Evolutionary conservation across 1,140 invertebrate genomes (phyloP).

Genomic region (Megalonaias nervosa): DNA sequence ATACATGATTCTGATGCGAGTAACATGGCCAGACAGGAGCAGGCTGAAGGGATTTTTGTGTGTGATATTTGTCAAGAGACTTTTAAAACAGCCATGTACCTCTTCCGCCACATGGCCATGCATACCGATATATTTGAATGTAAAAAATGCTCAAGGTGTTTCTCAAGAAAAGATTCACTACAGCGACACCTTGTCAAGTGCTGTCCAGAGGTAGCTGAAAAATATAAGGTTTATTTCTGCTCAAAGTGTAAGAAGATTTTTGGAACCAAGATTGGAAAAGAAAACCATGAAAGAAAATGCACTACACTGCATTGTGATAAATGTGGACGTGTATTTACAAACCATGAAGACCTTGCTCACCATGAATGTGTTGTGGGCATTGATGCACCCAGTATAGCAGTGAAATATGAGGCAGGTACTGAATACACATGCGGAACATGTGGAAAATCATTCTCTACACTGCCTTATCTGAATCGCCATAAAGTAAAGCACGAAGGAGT

Average conservation of each 20-base stretch:
- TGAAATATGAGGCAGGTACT: neutral
- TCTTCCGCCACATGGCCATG: constrained; percentile 73
- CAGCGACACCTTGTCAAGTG: constrained; percentile 63
- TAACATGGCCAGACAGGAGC: constrained; percentile 4
- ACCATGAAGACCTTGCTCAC: too few species aligned
- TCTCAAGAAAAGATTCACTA: constrained; percentile 65
- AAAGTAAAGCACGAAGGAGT: constrained; percentile 50
- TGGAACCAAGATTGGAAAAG: constrained; percentile 49
- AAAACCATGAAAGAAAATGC: constrained; percentile 51
- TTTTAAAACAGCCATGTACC: constrained; percentile 71
- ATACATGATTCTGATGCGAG: constrained; percentile 6
- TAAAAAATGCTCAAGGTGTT: constrained; percentile 59
- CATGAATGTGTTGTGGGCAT: too few species aligned
- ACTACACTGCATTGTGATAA: constrained; percentile 37
- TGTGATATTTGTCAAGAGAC: constrained; percentile 76
- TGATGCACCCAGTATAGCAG: too few species aligned
- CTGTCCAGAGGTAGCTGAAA: constrained; percentile 51
- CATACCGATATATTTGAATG: constrained; percentile 75
- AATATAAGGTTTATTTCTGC: constrained; percentile 60
- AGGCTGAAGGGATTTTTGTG: constrained; percentile 36
- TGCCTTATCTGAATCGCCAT: constrained; percentile 59
- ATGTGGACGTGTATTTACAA: too few species aligned
- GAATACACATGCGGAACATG: constrained; percentile 59
- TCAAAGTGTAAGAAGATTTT: constrained; percentile 59
- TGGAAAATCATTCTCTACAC: constrained; percentile 58